Conservation (phyloP, 2,797 vertebrate genomes). For the Phrynocephalus vlangalii region DNA sequence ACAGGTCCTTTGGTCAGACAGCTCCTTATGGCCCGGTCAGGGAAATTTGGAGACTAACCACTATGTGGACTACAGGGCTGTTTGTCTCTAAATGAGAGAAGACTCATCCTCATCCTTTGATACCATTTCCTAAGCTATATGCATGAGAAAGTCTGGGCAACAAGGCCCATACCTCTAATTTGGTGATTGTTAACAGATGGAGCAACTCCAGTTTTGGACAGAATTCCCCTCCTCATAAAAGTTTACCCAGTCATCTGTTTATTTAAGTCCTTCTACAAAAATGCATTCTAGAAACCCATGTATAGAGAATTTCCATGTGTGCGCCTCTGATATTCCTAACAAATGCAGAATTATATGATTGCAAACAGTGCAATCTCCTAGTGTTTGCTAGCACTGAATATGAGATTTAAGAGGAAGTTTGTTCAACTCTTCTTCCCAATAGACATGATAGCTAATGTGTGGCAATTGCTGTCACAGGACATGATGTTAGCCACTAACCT, state of each 20-base stretch:
- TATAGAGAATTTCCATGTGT: not conserved
- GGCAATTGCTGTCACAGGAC: no score
- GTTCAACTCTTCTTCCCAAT: no score
- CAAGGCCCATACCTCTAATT: not conserved
- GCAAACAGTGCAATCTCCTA: not conserved
- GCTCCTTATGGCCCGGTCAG: not conserved
- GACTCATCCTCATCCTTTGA: not conserved
- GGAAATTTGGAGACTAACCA: not conserved
- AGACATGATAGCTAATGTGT: no score
- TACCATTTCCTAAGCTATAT: not conserved
- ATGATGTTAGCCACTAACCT: no score
- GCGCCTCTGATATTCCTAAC: not conserved
- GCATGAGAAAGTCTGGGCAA: not conserved
- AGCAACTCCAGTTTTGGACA: not conserved
- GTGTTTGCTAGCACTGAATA: no score
- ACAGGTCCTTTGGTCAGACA: not conserved
- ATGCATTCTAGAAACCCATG: not conserved
- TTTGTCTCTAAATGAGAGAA: not conserved
- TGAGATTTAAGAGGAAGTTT: no score
- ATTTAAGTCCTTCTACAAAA: not conserved
- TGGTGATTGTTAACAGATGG: not conserved
- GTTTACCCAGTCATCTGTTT: not conserved
- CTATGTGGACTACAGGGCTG: not conserved
- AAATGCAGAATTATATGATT: not conserved
- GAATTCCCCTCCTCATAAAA: not conserved